These are phyloP conservation scores for Erithacus rubecula DNA, from an alignment of 2,797 vertebrate species.

Conservation along the genomic window DNA sequence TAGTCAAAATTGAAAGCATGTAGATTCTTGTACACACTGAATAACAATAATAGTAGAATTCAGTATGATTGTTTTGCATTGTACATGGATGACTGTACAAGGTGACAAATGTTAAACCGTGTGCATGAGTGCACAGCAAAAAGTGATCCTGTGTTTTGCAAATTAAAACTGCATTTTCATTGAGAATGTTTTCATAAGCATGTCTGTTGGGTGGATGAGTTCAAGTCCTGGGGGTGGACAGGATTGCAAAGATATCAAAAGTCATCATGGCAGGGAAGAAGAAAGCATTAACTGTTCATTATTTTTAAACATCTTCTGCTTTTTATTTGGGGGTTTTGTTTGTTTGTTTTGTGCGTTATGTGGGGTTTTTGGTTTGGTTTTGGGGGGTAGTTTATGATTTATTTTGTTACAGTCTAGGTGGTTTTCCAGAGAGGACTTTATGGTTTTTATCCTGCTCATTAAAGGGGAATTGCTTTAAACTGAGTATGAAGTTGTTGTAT, in stretches of 20 bases:
- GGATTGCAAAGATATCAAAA: not conserved
- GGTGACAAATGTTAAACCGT: not conserved
- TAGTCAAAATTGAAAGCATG: not conserved
- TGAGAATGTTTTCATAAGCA: not conserved
- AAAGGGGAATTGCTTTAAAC: not conserved
- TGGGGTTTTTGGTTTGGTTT: not conserved
- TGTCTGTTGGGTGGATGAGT: not conserved
- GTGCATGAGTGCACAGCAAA: not conserved
- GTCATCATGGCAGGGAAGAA: not conserved
- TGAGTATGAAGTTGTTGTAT: not conserved
- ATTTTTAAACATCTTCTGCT: not conserved
- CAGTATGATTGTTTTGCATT: rapidly evolving
- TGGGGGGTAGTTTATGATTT: not conserved
- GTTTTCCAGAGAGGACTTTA: not conserved
- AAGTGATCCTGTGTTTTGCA: not conserved
- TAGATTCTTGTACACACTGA: not conserved
- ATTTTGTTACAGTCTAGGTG: not conserved
- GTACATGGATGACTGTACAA: not conserved
- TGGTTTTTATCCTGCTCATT: not conserved
- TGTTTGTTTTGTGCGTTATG: not conserved
- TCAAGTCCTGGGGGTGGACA: not conserved
- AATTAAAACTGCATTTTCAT: not conserved
- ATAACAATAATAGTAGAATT: not conserved
- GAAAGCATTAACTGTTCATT: not conserved
- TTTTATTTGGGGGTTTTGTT: not conserved